Evolutionary conservation across 1,140 invertebrate genomes (phyloP), one percentile per base, ranked within the genome.

Genomic region (Coelopa frigida): DNA sequence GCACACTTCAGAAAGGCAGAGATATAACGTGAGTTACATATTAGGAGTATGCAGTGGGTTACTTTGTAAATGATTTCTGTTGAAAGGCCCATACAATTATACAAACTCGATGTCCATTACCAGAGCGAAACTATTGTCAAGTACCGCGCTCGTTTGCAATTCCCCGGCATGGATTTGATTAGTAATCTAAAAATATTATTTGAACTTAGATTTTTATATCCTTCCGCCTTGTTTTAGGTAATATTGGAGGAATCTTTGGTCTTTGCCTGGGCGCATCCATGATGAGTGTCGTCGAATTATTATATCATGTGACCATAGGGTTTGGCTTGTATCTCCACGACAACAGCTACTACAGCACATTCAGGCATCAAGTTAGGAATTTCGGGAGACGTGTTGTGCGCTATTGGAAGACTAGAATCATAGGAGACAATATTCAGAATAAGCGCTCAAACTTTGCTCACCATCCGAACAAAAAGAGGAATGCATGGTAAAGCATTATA

Each of bases 181-280:
- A 58, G 61, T 61, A 37, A 15, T 27, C n/a, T n/a, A n/a, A n/a
- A n/a, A n/a, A n/a, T n/a, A n/a, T n/a, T n/a, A n/a, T n/a, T n/a
- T n/a, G 20, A 7, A 18, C n/a, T 21, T 1, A 18, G 20, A 39
- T 39, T 39, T 39, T n/a, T 39, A 18, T 4, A 14, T 12, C 24
- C 11, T 42, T 23, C 3, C 31, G 20, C 20, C 10, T 23, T 8
- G 20, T 46, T 46, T 1, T 26, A 64, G 61, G 60, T 3, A 64
- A 64, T 41, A 52, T 72, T 36, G 70, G 70, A 6, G 68, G 70
- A 20, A 62, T 72, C 17, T 65, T 69, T 44, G 70, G 68, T 0
- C 52, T 71, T 1, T 72, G 67, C 29, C 26, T 71, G 35, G 70
- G 70, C 11, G 64, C 67, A n/a, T 71, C 70, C 5, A 51, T 70